Percentiles rank a stretch among this genome's conserved stretches.
These are phyloP conservation scores for Vanessa tameamea DNA, from an alignment of 1,140 invertebrate genomes.

Conservation along the genomic window DNA sequence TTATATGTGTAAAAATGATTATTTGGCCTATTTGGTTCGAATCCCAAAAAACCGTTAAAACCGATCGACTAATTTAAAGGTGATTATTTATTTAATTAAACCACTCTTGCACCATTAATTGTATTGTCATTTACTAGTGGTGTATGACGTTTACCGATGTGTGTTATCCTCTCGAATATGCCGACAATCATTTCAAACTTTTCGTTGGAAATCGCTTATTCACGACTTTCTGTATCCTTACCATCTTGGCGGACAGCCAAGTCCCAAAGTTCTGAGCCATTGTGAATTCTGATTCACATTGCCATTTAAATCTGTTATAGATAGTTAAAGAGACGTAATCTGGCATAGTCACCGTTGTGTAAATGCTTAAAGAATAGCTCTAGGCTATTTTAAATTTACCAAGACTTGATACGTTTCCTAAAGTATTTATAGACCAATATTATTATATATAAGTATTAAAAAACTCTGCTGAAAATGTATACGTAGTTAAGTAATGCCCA, in stretches of 20 bases:
- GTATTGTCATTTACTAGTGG: too few species aligned
- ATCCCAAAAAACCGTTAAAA: too few species aligned
- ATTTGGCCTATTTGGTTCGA: too few species aligned
- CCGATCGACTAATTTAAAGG: too few species aligned
- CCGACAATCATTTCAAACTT: constrained; percentile 17
- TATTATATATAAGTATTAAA: too few species aligned
- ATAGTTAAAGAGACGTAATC: constrained; percentile 4
- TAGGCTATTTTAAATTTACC: not conserved
- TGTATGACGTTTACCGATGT: too few species aligned
- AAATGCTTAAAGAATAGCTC: not conserved
- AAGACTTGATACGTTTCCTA: not conserved
- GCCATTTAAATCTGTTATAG: constrained; percentile 7
- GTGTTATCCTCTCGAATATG: not conserved
- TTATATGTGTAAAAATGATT: too few species aligned
- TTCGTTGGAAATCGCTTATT: constrained; percentile 19
- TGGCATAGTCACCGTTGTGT: not conserved
- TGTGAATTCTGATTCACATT: constrained; percentile 21
- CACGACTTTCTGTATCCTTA: constrained; percentile 16
- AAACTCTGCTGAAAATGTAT: too few species aligned
- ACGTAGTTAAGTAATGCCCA: too few species aligned
- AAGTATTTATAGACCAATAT: too few species aligned
- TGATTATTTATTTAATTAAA: too few species aligned
- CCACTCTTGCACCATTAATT: too few species aligned
- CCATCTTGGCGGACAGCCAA: constrained; percentile 14
- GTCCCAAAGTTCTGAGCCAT: constrained; percentile 17